Conservation (phyloP, 2,797 vertebrate genomes). For the Ara ararauna region DNA sequence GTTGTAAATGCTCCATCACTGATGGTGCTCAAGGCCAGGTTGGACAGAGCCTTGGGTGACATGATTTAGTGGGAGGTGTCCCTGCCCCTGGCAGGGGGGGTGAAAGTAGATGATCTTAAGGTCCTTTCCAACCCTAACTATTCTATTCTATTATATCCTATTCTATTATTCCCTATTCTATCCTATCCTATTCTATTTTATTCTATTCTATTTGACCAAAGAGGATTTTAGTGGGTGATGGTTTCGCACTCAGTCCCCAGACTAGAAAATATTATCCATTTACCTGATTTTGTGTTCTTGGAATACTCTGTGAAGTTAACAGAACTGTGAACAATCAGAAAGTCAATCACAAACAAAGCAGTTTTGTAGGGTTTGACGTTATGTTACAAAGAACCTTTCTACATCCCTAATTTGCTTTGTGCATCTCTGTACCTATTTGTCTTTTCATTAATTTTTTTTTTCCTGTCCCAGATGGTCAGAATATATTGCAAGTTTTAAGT, state of each 20-base stretch:
- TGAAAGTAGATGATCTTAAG: no score
- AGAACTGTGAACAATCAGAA: background rate
- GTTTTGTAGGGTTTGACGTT: background rate
- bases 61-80: no score
- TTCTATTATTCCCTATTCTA: no score
- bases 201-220: background rate
- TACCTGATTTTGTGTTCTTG: background rate
- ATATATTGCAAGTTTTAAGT: background rate
- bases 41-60: no score
- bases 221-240: background rate
- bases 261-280: background rate
- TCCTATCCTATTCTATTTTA: no score
- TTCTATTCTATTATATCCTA: no score
- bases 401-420: background rate
- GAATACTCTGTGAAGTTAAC: background rate
- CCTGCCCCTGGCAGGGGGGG: no score
- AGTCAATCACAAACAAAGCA: background rate
- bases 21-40: no score
- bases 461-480: background rate
- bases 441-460: background rate
- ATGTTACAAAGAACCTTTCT: background rate
- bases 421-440: background rate
- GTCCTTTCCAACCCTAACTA: no score
- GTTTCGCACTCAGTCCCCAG: rapidly evolving
- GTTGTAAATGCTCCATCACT: no score